Evolutionary conservation across 2,888 invertebrate genomes (phyloP), one percentile per base, ranked within the genome.

Genomic region (Selenia dentaria): DNA sequence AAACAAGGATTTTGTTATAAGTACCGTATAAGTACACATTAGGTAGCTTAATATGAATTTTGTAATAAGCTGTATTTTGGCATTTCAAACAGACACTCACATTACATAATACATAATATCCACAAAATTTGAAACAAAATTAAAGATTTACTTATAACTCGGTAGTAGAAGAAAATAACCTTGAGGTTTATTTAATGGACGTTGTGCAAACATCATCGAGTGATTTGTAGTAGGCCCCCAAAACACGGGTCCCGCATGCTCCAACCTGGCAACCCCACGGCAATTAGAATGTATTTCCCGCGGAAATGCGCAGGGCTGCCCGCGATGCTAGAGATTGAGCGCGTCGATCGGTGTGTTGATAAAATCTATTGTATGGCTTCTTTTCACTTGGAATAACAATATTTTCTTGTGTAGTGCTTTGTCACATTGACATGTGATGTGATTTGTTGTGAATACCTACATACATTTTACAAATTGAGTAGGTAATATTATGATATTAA

Each of bases 161-260:
- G n/a, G n/a, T n/a, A n/a, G n/a, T n/a, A n/a, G n/a, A n/a, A n/a
- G n/a, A n/a, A n/a, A n/a, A n/a, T n/a, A n/a, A n/a, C n/a, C n/a
- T n/a, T n/a, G n/a, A n/a, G n/a, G n/a, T n/a, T n/a, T n/a, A n/a
- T n/a, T n/a, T n/a, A n/a, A n/a, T n/a, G n/a, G n/a, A n/a, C n/a
- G n/a, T n/a, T n/a, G n/a, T n/a, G n/a, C n/a, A n/a, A n/a, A n/a
- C 22, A 16, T 16, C 16, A 16, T 16, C 2, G 16, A 3, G 16
- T 14, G 34, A 5, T 49, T 46, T 41, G 22, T 46, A 62, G 32
- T 64, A 26, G 22, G 13, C 22, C 62, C 42, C 31, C 68, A 49
- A 62, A 63, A 74, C 74, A 70, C 71, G 74, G 74, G 79, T 56
- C 75, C 74, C 74, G 82, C 79, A 78, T 69, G 10, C 10, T 10